Conservation (phyloP, 2,888 invertebrate genomes). For the Lasioglossum calceatum region DNA sequence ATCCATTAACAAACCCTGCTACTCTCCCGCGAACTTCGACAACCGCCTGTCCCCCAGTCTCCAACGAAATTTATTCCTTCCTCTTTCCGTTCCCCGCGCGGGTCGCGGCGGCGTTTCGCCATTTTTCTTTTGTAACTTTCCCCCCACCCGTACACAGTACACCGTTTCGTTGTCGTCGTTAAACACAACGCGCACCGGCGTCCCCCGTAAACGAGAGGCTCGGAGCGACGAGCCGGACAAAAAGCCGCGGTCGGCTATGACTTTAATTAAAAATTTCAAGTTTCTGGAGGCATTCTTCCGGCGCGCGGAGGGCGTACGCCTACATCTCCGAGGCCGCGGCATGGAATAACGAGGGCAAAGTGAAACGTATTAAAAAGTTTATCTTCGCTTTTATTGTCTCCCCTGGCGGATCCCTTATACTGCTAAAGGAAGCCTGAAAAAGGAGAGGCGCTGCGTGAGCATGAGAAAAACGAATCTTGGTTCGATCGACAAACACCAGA, state of each 20-base stretch:
- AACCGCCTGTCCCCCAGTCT: not conserved
- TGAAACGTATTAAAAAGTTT: slow-evolving; percentile 62
- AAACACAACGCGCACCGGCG: slow-evolving; percentile 18
- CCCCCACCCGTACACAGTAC: not conserved
- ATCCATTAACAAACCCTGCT: slow-evolving; percentile 9
- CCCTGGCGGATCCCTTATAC: not conserved
- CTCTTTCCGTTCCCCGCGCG: not conserved
- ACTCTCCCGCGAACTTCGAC: not conserved
- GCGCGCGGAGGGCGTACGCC: not conserved
- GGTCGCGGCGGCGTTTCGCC: not conserved
- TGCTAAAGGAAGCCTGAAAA: too few relatives aligned
- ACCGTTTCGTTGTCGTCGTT: slow-evolving; percentile 13
- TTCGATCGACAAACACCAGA: not conserved
- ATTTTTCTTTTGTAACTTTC: not conserved
- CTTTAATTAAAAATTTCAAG: slow-evolving; percentile 65
- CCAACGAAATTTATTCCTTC: slow-evolving; percentile 6
- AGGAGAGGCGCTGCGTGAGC: not conserved
- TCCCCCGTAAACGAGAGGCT: not conserved
- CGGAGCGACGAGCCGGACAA: slow-evolving; percentile 25
- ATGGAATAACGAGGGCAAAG: slow-evolving; percentile 34
- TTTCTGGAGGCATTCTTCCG: slow-evolving; percentile 25
- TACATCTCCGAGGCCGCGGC: slow-evolving; percentile 23
- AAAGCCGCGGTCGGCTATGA: slow-evolving; percentile 30
- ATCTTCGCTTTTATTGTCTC: slow-evolving; percentile 52
- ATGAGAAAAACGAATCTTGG: not conserved